Conservation (phyloP, 1,140 invertebrate species). For the Protaetia brevitarsis region DNA sequence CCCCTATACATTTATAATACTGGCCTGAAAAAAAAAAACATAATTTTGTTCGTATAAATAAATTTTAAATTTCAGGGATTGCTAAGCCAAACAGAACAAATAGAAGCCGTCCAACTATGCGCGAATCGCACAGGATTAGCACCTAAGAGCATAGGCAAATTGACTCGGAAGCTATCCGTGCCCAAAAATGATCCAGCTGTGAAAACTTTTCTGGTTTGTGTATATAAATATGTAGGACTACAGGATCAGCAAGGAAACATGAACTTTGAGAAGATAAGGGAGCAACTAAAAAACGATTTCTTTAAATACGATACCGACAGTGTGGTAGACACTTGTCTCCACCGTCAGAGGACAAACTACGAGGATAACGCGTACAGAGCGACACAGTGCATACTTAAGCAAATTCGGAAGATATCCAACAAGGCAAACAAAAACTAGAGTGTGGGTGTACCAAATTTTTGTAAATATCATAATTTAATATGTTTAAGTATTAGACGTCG, state of each 20-base stretch:
- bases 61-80: slow-evolving; percentile 4
- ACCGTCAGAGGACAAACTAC: neutral
- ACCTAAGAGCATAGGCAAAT: slow-evolving; percentile 1
- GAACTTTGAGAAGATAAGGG: slow-evolving; percentile 17
- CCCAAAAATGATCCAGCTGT: slow-evolving; percentile 17
- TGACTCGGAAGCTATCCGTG: neutral
- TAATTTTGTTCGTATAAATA: neutral
- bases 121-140: neutral
- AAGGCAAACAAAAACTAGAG: neutral
- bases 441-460: neutral
- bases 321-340: neutral
- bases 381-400: slow-evolving; percentile 8
- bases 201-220: slow-evolving; percentile 12
- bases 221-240: slow-evolving; percentile 15
- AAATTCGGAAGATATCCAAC: neutral
- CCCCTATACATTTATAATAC: too few species aligned
- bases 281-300: slow-evolving; percentile 16
- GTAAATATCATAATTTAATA: slow-evolving; percentile 8
- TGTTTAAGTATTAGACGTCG: slow-evolving; percentile 3
- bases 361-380: slow-evolving; percentile 11
- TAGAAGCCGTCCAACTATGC: neutral
- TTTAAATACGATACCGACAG: slow-evolving; percentile 3
- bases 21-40: too few species aligned
- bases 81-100: slow-evolving; percentile 3
- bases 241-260: slow-evolving; percentile 14